Percentiles rank a stretch among this genome's conserved stretches.
Conservation (phyloP, 2,113 vertebrate genomes). For the Chauna torquata region DNA sequence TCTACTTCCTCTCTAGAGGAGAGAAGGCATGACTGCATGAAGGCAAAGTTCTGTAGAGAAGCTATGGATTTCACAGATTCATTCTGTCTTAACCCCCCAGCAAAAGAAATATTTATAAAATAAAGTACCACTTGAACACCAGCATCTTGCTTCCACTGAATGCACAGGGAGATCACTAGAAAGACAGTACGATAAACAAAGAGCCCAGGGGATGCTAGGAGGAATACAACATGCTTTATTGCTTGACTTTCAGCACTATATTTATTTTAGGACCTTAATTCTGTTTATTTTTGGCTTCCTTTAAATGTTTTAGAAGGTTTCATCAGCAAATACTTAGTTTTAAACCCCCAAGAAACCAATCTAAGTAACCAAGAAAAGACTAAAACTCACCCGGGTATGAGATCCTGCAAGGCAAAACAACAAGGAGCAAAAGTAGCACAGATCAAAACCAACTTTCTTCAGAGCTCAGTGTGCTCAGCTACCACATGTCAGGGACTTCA, state of each 20-base stretch:
- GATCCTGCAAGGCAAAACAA: slow-evolving; percentile 13
- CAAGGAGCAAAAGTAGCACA: not conserved
- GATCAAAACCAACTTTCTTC: not conserved
- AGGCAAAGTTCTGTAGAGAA: not conserved
- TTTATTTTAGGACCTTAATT: not conserved
- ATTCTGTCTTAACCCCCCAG: not conserved
- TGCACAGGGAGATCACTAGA: not conserved
- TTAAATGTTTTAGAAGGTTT: slow-evolving; percentile 41
- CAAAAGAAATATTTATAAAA: slow-evolving; percentile 37
- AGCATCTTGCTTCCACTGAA: not conserved
- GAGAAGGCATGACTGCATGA: not conserved
- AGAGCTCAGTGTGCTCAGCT: not conserved
- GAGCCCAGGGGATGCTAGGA: not conserved
- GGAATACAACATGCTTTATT: not conserved
- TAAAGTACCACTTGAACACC: not conserved
- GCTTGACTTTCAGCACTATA: not conserved
- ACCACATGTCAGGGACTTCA: not conserved
- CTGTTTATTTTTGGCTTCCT: not conserved
- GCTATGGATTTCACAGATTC: not conserved
- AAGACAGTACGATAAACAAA: not conserved
- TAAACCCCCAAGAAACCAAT: not conserved
- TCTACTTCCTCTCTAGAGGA: not conserved
- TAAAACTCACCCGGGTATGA: not conserved
- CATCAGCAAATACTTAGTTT: not conserved
- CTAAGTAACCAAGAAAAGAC: slow-evolving; percentile 14